Base-by-base conservation (phyloP, 2,797 vertebrate genomes). In the Xiphorhynchus erythropygius region DNA sequence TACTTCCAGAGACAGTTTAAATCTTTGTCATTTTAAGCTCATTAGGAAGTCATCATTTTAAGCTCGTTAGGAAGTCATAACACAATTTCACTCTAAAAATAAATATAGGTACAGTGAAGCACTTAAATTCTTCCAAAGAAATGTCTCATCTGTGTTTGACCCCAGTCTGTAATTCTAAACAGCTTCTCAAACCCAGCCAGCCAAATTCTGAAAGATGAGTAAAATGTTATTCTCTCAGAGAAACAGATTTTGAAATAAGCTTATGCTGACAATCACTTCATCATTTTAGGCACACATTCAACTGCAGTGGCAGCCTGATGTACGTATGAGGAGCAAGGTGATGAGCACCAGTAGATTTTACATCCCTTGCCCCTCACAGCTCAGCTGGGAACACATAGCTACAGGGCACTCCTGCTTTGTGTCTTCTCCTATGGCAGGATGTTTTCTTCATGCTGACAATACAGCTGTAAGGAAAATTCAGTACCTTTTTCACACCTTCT, bases 41-140 rank as follows among this genome's bases (percentile, higher is more conserved):
- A 69, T 69, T 35, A 88, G 28, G 53, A 78, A 94, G 50, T 55
- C 63, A 91, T 63, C 84, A 92, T 76, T 87, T 59, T 55, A 76
- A 92, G 30, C 30, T 90, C 35, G 69, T 69, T 35, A 88, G 28
- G 53, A 78, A 94, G 50, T 55, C 63, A 91, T 63, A 94, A 59
- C 80, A 68, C 13, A 92, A 85, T 85, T 87, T 80, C 50, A 63
- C 25, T 73, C 63, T 87, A 76, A 91, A 96, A 86, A 81, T 86
- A 91, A 84, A 59, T 24, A 49, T 1, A 24, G 13, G 21, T 46
- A 88, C 30, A 76, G 15, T 23, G 46, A 68, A 89, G 75, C 56
- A 85, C 67, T 67, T 76, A 50, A 76, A 25, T 76, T 75, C 56
- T 79, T 79, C 35, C 12, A 6, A 65, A 28, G 47, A 56, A 92